Percentiles rank a stretch among this genome's conserved stretches.
phyloP scores from a whole-genome alignment of 2,888 invertebrate genomes.

The Phortica magna region DNA sequence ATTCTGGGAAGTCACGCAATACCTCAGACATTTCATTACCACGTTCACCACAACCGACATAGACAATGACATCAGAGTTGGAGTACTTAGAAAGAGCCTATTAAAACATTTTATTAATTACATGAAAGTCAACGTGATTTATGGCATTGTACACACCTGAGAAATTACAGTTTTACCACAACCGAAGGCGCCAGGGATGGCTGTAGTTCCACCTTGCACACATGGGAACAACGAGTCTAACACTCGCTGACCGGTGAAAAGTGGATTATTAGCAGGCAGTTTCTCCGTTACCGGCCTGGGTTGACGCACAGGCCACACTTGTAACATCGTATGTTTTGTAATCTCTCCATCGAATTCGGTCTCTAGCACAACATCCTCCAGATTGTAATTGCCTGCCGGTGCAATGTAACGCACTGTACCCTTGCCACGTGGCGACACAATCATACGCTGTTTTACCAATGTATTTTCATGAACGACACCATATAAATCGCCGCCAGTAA shows the following conservation, averaged over 20 bases:
- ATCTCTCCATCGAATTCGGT: constrained; percentile 98
- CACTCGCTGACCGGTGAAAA: constrained; percentile 98
- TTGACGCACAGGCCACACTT: constrained; percentile 99
- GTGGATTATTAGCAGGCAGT: constrained; percentile 97
- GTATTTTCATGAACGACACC: constrained; percentile 98
- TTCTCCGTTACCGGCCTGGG: constrained; percentile 98
- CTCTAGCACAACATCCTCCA: constrained; percentile 95
- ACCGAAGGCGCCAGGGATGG: constrained; percentile 99
- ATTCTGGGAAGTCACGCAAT: constrained; percentile 98
- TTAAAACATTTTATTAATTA: constrained; percentile 79
- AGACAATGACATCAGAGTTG: constrained; percentile 99
- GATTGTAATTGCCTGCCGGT: constrained; percentile 93
- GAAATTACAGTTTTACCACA: constrained; percentile 88
- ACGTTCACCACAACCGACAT: constrained; percentile 99
- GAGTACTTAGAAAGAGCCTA: constrained; percentile 99
- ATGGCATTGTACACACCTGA: constrained; percentile 79
- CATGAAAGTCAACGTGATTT: not conserved
- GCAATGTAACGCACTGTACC: constrained; percentile 98
- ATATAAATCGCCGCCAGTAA: constrained; percentile 98
- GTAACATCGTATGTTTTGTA: constrained; percentile 95
- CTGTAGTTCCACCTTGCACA: constrained; percentile 98
- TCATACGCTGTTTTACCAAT: constrained; percentile 96
- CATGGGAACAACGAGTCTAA: constrained; percentile 99
- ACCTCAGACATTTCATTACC: constrained; percentile 99
- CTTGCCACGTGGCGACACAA: constrained; percentile 96